phyloP scores from a whole-genome alignment of 2,113 vertebrate species.

The Bostrychus sinensis region DNA sequence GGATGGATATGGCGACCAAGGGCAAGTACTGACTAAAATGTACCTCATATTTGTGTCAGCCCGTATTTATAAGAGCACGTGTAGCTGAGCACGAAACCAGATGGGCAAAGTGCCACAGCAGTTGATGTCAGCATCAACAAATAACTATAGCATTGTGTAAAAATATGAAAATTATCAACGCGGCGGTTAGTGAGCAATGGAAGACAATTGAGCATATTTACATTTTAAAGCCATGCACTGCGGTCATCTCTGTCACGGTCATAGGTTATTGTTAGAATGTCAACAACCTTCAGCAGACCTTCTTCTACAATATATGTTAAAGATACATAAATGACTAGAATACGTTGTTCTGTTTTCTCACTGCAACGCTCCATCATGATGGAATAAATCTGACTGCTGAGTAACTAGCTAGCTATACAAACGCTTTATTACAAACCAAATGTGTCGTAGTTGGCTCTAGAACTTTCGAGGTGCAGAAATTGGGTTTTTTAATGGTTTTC shows the following conservation, averaged over 20 bases:
- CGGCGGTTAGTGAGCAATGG: not conserved
- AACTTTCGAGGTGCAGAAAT: not conserved
- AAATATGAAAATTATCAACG: not conserved
- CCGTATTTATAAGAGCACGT: not conserved
- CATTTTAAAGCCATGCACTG: not conserved
- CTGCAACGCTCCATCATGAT: not conserved
- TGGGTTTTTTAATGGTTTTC: not conserved
- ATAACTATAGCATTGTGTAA: not conserved
- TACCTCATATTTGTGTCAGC: not conserved
- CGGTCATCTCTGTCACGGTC: not conserved
- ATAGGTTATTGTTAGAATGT: not conserved
- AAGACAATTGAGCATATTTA: not conserved
- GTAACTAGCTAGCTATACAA: no score
- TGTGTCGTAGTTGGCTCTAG: not conserved
- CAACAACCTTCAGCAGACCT: not conserved
- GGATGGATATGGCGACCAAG: slow-evolving; percentile 13
- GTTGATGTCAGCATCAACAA: not conserved
- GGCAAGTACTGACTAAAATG: not conserved
- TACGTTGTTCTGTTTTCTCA: no score
- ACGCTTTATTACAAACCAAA: not conserved
- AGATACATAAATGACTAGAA: no score
- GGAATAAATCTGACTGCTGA: no score
- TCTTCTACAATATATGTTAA: not conserved
- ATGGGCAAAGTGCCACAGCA: not conserved
- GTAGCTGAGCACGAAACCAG: slow-evolving; percentile 3